These are phyloP conservation scores for Sinosuthora webbiana DNA, from an alignment of 2,113 vertebrate species.

Conservation along the genomic window DNA sequence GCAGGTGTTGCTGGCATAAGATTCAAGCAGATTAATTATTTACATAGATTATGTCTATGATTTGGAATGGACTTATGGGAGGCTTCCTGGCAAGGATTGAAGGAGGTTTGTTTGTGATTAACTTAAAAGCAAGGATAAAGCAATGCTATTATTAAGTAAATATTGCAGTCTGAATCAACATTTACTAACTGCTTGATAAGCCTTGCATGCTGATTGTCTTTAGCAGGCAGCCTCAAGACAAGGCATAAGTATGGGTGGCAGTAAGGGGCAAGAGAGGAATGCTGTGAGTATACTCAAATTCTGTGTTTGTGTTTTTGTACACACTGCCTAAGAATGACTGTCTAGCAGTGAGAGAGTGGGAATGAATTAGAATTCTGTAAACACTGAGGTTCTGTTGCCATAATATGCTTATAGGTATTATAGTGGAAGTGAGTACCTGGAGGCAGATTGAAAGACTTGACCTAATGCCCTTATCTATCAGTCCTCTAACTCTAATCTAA, in stretches of 20 bases:
- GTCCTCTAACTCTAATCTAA: constrained; percentile 65
- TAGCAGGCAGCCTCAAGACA: neutral
- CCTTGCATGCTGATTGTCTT: neutral
- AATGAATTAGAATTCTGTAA: constrained; percentile 71
- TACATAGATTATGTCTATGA: constrained; percentile 58
- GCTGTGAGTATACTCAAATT: neutral
- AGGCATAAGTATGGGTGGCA: fast-evolving
- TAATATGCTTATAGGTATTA: constrained; percentile 69
- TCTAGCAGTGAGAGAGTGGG: neutral
- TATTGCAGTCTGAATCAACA: constrained; percentile 23
- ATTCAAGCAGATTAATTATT: constrained; percentile 65
- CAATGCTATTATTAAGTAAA: constrained; percentile 45
- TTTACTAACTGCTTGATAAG: constrained; percentile 32
- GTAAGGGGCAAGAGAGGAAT: neutral
- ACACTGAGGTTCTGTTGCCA: constrained; percentile 67
- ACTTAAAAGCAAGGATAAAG: constrained; percentile 68
- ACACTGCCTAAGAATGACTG: neutral
- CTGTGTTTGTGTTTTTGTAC: neutral
- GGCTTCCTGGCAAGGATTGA: constrained; percentile 36
- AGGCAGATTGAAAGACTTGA: constrained; percentile 73
- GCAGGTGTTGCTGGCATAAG: constrained; percentile 62
- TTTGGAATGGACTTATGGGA: constrained; percentile 52
- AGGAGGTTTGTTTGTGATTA: constrained; percentile 53
- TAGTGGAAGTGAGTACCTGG: constrained; percentile 63
- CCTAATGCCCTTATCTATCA: constrained; percentile 66